A percentile compares a stretch with the other conserved stretches of the same genome.
Conservation (phyloP, 2,888 invertebrate genomes). For the Tuta absoluta region DNA sequence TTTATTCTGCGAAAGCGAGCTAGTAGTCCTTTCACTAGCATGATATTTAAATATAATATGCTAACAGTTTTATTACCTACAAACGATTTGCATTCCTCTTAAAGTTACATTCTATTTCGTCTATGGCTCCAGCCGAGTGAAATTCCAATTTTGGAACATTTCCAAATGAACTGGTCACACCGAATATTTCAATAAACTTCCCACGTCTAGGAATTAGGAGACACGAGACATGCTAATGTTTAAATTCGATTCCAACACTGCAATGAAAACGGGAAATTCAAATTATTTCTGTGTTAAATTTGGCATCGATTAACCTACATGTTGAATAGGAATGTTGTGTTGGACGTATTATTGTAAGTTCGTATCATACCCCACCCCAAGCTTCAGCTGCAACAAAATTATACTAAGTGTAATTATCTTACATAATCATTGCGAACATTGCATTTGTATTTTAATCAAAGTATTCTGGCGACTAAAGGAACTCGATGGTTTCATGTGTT, state of each 20-base stretch:
- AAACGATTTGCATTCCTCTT: constrained; percentile 8
- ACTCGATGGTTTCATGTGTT: too few species aligned
- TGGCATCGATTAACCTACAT: background rate
- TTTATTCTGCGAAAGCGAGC: too few species aligned
- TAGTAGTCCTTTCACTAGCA: too few species aligned
- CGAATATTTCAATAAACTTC: constrained; percentile 18
- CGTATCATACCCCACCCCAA: too few species aligned
- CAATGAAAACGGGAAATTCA: background rate
- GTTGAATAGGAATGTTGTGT: background rate
- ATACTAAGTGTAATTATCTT: too few species aligned
- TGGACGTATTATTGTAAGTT: background rate
- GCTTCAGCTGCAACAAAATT: too few species aligned
- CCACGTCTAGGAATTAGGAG: constrained; percentile 1
- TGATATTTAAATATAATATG: too few species aligned
- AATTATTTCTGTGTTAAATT: background rate
- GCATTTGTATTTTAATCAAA: too few species aligned
- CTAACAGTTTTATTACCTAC: constrained; percentile 7
- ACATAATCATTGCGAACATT: too few species aligned
- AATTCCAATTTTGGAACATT: constrained; percentile 6
- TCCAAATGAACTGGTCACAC: constrained; percentile 17
- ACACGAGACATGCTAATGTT: background rate
- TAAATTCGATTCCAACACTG: constrained; percentile 1
- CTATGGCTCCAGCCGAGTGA: background rate
- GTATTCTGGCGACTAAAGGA: too few species aligned
- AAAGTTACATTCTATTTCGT: constrained; percentile 8